Conservation (phyloP, 1,140 invertebrate species). For the Oppia nitens region DNA sequence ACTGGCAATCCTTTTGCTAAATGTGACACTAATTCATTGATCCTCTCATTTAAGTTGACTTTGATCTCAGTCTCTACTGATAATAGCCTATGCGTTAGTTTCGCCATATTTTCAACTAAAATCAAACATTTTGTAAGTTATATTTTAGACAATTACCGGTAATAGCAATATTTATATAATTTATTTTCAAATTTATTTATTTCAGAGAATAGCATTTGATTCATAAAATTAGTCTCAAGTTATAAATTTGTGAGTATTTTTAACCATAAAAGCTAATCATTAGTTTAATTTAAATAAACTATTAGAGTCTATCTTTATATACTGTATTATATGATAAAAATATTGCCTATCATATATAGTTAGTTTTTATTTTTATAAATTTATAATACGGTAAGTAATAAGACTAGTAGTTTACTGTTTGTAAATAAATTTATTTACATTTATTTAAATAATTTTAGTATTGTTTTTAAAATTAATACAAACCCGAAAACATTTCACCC, state of each 20-base stretch:
- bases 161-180: neutral
- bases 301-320: neutral
- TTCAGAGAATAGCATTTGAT: neutral
- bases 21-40: constrained; percentile 31
- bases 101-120: neutral
- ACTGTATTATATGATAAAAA: no score
- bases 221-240: neutral
- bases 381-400: no score
- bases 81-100: neutral
- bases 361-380: no score
- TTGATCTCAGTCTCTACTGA: constrained; percentile 1
- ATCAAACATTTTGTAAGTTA: neutral
- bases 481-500: constrained; percentile 68
- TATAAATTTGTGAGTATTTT: neutral
- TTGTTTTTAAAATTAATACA: constrained; percentile 49
- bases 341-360: no score
- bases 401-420: no score
- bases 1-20: constrained; percentile 36
- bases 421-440: no score
- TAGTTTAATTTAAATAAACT: neutral
- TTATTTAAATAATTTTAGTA: no score
- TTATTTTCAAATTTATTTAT: neutral
- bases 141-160: neutral
- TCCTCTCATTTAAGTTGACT: constrained; percentile 27
- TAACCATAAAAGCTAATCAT: neutral